Evolutionary conservation across 1,140 invertebrate species (phyloP).

Genomic region (Tetranychus cinnabarinus): DNA sequence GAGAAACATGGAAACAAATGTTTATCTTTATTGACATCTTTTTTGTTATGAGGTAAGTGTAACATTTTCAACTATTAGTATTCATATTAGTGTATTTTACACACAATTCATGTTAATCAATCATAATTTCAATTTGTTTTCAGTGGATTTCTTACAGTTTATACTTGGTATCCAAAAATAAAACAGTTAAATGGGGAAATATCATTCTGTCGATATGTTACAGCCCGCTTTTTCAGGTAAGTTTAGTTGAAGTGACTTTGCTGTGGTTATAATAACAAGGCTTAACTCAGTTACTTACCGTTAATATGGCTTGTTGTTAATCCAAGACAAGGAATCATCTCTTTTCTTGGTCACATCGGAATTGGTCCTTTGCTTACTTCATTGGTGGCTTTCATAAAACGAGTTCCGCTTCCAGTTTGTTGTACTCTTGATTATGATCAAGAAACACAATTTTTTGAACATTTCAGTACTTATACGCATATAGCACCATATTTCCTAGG

Average conservation of each 20-base stretch:
- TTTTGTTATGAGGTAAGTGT: not conserved
- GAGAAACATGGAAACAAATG: not conserved
- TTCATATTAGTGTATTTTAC: too few species aligned
- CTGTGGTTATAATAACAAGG: not conserved
- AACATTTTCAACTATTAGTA: too few species aligned
- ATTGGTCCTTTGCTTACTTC: not conserved
- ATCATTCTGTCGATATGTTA: not conserved
- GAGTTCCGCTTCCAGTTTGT: not conserved
- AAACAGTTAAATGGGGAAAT: not conserved
- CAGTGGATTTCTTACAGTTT: not conserved
- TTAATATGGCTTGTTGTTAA: not conserved
- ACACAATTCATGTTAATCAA: too few species aligned
- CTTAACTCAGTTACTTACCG: not conserved
- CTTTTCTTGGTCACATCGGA: not conserved
- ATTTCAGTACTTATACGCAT: slow-evolving; percentile 13
- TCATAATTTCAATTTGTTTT: not conserved
- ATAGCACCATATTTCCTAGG: slow-evolving; percentile 12
- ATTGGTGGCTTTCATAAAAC: not conserved
- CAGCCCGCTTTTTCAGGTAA: not conserved
- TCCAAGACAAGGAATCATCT: not conserved
- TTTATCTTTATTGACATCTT: not conserved
- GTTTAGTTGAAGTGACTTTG: not conserved
- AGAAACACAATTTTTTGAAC: not conserved
- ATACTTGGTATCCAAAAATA: not conserved
- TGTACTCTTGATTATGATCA: not conserved